Evolutionary conservation across 2,888 invertebrate genomes (phyloP), one percentile per base, ranked within the genome.

Genomic region (Cheilosia urbana): DNA sequence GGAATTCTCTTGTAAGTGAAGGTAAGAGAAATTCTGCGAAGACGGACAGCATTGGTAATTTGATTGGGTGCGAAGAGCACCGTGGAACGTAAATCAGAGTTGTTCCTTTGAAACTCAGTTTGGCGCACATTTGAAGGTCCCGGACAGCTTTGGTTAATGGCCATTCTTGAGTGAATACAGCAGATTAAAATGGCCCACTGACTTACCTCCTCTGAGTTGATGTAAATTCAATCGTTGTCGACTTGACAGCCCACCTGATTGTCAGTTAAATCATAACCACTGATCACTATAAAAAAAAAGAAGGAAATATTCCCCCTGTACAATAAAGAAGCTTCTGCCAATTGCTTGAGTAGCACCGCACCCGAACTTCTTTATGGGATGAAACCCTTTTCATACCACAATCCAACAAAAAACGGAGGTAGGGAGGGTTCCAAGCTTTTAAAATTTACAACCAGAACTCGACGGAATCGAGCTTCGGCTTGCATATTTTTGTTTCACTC

Each of bases 401-500:
- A 24, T 24, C 24, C 51, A 21, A 24, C 11, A 24, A 24, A 27
- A 27, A 21, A 2, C 9, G 13, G 6, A 21, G 5, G 13, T 15
- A 13, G 45, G 13, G 13, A 13, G 13, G 11, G 13, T 5, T 15
- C 15, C 4, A 11, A 11, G 4, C 2, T 21, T 49, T 21, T 21
- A 27, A 37, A 27, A 51, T 51, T n/a, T 24, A 51, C 51, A 24
- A 15, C 24, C 51, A 2, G 2, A 27, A 27, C 51, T 27, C 24
- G 4, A 27, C 13, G 51, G 51, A 24, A 15, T 51, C 24, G 27
- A 51, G 27, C 51, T 24, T 4, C 5, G 15, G 15, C 24, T 24
- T 27, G 15, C 51, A 24, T 51, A 51, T 51, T 51, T 51, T 51
- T 27, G 24, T n/a, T 27, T 51, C 51, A 51, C 24, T 51, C 15